Conservation (phyloP, 35 echinoderm and acorn worm genomes). For the Strongylocentrotus purpuratus region DNA sequence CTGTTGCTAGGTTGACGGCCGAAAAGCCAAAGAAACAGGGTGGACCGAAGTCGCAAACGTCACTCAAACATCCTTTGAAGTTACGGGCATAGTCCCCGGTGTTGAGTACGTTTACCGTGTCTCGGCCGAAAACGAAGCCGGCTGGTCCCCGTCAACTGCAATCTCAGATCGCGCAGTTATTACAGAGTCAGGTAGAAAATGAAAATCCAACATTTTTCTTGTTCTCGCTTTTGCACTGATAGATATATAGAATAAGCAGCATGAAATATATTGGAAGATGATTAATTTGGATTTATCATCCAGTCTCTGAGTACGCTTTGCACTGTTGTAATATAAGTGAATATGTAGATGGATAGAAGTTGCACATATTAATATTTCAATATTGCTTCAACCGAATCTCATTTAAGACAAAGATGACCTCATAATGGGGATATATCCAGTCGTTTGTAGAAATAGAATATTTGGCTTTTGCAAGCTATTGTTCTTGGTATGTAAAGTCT, state of each 20-base stretch:
- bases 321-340: neutral
- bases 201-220: neutral
- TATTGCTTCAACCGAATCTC: neutral
- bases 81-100: slow-evolving; percentile 14
- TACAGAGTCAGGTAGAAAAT: slow-evolving; percentile 22
- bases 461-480: no score
- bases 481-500: neutral
- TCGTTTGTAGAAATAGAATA: no score
- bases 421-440: neutral
- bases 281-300: neutral
- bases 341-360: neutral
- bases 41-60: slow-evolving; percentile 36
- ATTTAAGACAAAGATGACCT: neutral
- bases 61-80: neutral
- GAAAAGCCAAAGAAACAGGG: neutral
- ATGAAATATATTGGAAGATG: neutral
- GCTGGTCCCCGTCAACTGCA: slow-evolving; percentile 52
- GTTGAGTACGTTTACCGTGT: slow-evolving; percentile 80
- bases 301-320: neutral
- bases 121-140: slow-evolving; percentile 75
- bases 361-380: neutral
- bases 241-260: slow-evolving; percentile 16
- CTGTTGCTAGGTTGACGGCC: slow-evolving; percentile 9
- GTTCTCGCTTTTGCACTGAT: neutral
- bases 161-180: slow-evolving; percentile 54